Conservation (phyloP, 1,140 invertebrate species). For the Anagrus nilaparvatae region DNA sequence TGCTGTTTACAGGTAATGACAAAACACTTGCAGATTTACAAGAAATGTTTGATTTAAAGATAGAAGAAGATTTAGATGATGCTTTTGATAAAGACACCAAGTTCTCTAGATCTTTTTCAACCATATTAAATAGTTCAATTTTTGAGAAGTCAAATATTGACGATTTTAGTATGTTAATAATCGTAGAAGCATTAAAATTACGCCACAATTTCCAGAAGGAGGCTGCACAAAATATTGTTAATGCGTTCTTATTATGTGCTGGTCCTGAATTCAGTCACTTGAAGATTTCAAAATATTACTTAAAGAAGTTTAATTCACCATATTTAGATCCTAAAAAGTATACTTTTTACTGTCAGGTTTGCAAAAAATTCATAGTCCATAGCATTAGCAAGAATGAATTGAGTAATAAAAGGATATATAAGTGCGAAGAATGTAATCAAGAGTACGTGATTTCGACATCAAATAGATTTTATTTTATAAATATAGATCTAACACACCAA, state of each 20-base stretch:
- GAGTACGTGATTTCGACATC: conserved; percentile 9
- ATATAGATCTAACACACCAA: conserved; percentile 16
- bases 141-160: conserved; percentile 14
- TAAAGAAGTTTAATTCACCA: conserved; percentile 13
- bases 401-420: conserved; percentile 1
- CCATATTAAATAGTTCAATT: conserved; percentile 11
- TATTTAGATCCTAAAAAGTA: conserved; percentile 8
- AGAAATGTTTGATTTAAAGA: too few relatives aligned
- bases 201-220: conserved; percentile 14
- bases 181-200: conserved; percentile 15
- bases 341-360: conserved; percentile 16
- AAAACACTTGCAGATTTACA: too few relatives aligned
- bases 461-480: conserved; percentile 13
- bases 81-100: not conserved
- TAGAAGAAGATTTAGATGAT: not conserved
- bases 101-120: not conserved
- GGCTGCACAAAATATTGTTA: conserved; percentile 9
- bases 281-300: conserved; percentile 13
- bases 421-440: conserved; percentile 10
- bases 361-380: conserved; percentile 8
- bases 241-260: conserved; percentile 13
- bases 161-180: conserved; percentile 13
- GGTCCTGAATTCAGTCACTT: conserved; percentile 15
- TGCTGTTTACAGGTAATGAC: too few relatives aligned
- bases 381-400: conserved; percentile 7